These are phyloP conservation scores for Sebastes variabilis DNA, from an alignment of 2,797 vertebrate genomes.

Conservation along the genomic window DNA sequence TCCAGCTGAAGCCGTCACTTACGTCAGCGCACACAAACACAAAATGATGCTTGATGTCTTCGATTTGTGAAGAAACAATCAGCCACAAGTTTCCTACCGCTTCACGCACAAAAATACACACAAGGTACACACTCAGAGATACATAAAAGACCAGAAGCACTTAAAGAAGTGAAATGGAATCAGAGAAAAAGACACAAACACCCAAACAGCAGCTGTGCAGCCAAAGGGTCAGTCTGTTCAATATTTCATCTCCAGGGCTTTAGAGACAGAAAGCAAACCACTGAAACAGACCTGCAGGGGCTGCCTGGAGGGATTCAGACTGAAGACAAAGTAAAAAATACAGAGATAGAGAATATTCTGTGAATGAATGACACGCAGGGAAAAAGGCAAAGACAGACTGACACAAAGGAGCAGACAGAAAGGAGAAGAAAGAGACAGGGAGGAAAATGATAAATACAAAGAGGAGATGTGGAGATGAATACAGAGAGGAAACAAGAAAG, in stretches of 20 bases:
- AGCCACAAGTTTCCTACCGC: background rate
- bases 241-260: conserved; percentile 56
- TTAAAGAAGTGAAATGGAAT: background rate
- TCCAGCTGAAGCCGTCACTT: background rate
- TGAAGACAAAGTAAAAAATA: background rate
- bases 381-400: background rate
- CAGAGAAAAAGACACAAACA: conserved; percentile 11
- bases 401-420: background rate
- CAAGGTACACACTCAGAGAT: background rate
- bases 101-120: background rate
- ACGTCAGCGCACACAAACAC: background rate
- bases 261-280: conserved; percentile 30
- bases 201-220: conserved; percentile 21
- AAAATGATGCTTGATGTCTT: background rate
- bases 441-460: conserved; percentile 4
- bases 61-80: background rate
- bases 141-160: background rate
- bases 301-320: background rate
- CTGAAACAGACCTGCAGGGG: conserved; percentile 32
- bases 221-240: conserved; percentile 55
- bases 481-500: conserved; percentile 8
- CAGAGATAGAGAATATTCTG: background rate
- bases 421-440: background rate
- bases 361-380: background rate
- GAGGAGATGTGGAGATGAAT: background rate